phyloP scores from a whole-genome alignment of 1,140 invertebrate genomes.

The Brachystomella parvula region DNA sequence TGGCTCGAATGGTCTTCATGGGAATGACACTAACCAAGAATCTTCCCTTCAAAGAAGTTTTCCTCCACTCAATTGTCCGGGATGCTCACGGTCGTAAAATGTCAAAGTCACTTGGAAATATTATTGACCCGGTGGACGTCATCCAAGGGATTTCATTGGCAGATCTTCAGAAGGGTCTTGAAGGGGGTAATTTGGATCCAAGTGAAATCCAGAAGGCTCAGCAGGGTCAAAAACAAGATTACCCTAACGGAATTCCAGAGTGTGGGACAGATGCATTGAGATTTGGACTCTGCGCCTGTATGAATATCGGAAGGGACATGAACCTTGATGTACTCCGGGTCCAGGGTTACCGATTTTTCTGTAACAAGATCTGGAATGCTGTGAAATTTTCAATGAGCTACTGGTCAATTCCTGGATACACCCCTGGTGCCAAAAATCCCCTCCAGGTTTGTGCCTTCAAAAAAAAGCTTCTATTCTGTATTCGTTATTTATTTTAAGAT shows the following conservation, averaged over 20 bases:
- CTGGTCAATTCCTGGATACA: conserved; percentile 29
- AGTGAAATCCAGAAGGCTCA: conserved; percentile 78
- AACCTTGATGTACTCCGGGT: conserved; percentile 95
- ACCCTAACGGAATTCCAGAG: conserved; percentile 95
- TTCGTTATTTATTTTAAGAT: too few relatives aligned
- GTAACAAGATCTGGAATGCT: conserved; percentile 99
- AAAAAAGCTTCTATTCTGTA: not conserved
- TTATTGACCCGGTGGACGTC: conserved; percentile 96
- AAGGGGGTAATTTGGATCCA: conserved; percentile 78
- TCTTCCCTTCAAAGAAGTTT: conserved; percentile 92
- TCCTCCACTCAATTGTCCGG: conserved; percentile 93
- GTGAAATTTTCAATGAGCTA: conserved; percentile 74
- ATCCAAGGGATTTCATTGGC: conserved; percentile 71
- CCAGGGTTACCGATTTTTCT: conserved; percentile 96
- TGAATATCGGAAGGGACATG: conserved; percentile 85
- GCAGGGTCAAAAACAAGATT: conserved; percentile 83
- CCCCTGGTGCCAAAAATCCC: conserved; percentile 17
- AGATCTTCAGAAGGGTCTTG: conserved; percentile 65
- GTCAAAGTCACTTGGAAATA: conserved; percentile 97
- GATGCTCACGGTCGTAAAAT: conserved; percentile 98
- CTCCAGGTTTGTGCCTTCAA: conserved; percentile 3
- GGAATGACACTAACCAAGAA: conserved; percentile 81
- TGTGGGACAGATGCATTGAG: conserved; percentile 97
- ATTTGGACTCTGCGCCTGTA: conserved; percentile 90
- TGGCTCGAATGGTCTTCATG: conserved; percentile 97